Evolutionary conservation across 2,888 invertebrate species (phyloP).

Genomic region (Alentia gelatinosa): DNA sequence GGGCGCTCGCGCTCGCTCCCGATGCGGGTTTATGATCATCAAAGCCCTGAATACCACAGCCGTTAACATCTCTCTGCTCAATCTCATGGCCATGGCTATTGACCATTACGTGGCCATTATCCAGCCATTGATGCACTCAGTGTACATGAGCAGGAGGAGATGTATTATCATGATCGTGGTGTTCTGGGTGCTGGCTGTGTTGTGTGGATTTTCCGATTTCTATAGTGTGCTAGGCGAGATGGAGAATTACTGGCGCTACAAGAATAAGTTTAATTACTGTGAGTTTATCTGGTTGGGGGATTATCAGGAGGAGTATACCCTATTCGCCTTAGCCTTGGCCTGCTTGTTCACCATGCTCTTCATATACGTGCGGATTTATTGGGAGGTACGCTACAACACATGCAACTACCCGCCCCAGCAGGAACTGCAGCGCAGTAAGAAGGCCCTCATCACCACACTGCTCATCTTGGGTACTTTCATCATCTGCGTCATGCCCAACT

Average conservation of each 20-base stretch:
- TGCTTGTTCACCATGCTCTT: slow-evolving; percentile 69
- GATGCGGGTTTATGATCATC: slow-evolving; percentile 69
- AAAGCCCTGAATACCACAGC: slow-evolving; percentile 71
- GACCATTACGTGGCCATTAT: slow-evolving; percentile 66
- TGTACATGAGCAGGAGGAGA: slow-evolving; percentile 57
- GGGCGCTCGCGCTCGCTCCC: slow-evolving; percentile 63
- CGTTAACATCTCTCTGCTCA: slow-evolving; percentile 67
- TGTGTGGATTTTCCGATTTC: slow-evolving; percentile 65
- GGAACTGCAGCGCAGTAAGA: slow-evolving; percentile 55
- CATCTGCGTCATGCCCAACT: slow-evolving; percentile 64
- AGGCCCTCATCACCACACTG: slow-evolving; percentile 63
- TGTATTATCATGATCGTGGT: slow-evolving; percentile 56
- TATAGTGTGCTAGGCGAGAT: slow-evolving; percentile 41
- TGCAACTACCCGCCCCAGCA: neutral
- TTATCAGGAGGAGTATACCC: slow-evolving; percentile 72
- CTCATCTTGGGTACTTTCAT: slow-evolving; percentile 64
- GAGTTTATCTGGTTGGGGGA: slow-evolving; percentile 68
- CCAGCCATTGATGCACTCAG: slow-evolving; percentile 62
- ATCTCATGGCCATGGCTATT: slow-evolving; percentile 65
- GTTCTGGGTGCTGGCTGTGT: slow-evolving; percentile 60
- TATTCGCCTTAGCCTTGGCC: slow-evolving; percentile 68
- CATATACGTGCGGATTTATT: slow-evolving; percentile 71
- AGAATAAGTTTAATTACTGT: slow-evolving; percentile 68
- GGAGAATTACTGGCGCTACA: slow-evolving; percentile 54
- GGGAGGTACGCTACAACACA: slow-evolving; percentile 64